These are phyloP conservation scores for Hartigia nigra DNA, from an alignment of 2,888 invertebrate genomes.

Conservation along the genomic window DNA sequence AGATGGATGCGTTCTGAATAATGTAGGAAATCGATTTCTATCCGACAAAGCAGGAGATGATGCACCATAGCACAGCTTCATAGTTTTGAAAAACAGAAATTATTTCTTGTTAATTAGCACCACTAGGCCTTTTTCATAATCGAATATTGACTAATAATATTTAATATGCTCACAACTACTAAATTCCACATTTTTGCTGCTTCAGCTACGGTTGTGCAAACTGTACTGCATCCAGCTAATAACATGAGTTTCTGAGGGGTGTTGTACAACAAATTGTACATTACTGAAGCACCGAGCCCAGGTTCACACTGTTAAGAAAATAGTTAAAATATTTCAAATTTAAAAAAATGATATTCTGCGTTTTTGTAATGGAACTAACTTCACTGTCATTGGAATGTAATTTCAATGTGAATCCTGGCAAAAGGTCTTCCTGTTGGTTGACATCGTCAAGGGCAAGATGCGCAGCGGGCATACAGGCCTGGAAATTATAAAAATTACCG, in stretches of 20 bases:
- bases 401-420: slow-evolving; percentile 90
- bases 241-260: slow-evolving; percentile 93
- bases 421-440: slow-evolving; percentile 86
- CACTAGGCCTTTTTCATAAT: neutral
- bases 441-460: slow-evolving; percentile 96
- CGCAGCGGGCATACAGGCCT: slow-evolving; percentile 97
- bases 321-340: slow-evolving; percentile 12
- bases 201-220: slow-evolving; percentile 98
- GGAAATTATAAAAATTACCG: slow-evolving; percentile 23
- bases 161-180: slow-evolving; percentile 85
- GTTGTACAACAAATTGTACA: slow-evolving; percentile 98
- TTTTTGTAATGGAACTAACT: slow-evolving; percentile 70
- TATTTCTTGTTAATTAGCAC: slow-evolving; percentile 22
- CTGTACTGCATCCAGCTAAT: slow-evolving; percentile 97
- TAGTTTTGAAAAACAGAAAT: slow-evolving; percentile 35
- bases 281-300: slow-evolving; percentile 96
- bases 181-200: slow-evolving; percentile 99
- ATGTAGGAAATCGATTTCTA: slow-evolving; percentile 94
- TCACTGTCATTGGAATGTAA: slow-evolving; percentile 97
- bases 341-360: neutral
- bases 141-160: neutral
- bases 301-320: slow-evolving; percentile 89
- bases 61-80: slow-evolving; percentile 96
- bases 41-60: slow-evolving; percentile 98
- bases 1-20: slow-evolving; percentile 98